Conservation (phyloP, 2,113 vertebrate genomes). For the Pangasianodon gigas region DNA sequence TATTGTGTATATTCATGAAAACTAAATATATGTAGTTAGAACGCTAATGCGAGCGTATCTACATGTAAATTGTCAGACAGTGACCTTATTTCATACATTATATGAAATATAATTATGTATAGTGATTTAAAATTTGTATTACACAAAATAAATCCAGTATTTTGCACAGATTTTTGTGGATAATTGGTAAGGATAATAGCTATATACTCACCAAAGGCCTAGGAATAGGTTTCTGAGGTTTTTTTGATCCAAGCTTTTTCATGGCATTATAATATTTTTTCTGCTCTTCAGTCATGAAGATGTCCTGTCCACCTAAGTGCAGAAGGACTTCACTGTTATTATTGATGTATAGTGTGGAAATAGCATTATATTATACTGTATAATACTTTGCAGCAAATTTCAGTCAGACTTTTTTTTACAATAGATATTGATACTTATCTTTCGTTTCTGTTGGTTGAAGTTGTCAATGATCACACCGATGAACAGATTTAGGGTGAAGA, state of each 20-base stretch:
- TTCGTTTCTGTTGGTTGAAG: conserved; percentile 98
- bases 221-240: conserved; percentile 97
- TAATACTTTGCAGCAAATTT: neutral
- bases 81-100: neutral
- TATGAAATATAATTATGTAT: neutral
- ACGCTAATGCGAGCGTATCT: neutral
- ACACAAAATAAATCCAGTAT: neutral
- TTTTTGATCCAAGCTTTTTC: conserved; percentile 98
- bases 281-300: conserved; percentile 99
- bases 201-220: conserved; percentile 81
- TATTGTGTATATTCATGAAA: neutral
- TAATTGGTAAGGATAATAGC: neutral
- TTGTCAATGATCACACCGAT: conserved; percentile 99
- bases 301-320: conserved; percentile 97
- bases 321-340: conserved; percentile 72
- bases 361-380: neutral
- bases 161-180: neutral
- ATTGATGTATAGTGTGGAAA: conserved; percentile 20
- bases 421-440: conserved; percentile 80
- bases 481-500: conserved; percentile 97
- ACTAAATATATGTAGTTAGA: neutral
- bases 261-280: conserved; percentile 99
- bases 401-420: neutral
- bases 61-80: neutral
- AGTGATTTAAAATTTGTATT: neutral